Base-by-base conservation (phyloP, 2,888 invertebrate species). In the Drosophila cognata region DNA sequence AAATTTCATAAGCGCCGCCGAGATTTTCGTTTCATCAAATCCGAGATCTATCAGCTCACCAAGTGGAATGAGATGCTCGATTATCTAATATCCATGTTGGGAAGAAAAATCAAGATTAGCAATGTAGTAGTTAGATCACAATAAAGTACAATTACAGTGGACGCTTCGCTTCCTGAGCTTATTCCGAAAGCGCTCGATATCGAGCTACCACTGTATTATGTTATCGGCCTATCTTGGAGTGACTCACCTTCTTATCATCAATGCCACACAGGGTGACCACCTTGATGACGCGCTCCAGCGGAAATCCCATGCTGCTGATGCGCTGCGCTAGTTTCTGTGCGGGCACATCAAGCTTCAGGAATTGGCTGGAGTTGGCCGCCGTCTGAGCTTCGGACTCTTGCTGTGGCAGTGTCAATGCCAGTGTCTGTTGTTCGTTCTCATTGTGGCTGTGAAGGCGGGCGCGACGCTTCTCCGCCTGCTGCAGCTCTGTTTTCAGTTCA, bases 281-380 rank as follows among this genome's bases (percentile, higher is more conserved):
- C 84, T 97, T 95, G 7, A 96, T 96, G 25, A 97, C 97, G 92
- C 97, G 95, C 68, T 96, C 95, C 60, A 96, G 92, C 0, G 97
- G 96, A 91, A 98, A 98, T 1, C 98, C 98, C 98, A 98, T 98
- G 72, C 95, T 95, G 88, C 96, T 95, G 69, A 98, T 95, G 78
- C 95, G 95, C 88, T 95, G 94, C 61, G 96, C 97, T 89, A 97
- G 94, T 46, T 94, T 94, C 92, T 96, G 96, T 65, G 95, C 93
- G 60, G 94, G 94, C 16, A 93, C 73, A 46, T 85, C 68, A 59
- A 91, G 77, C 64, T 79, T 77, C 28, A 71, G 77, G 61, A 82
- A 91, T 71, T 62, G 72, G 35, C 74, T 70, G 38, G 46, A 69
- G 28, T 62, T 64, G 38, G n/a, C 46, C 6, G 33, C 8, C 31